A percentile compares a stretch with the other conserved stretches of the same genome.
Evolutionary conservation across 2,113 vertebrate genomes (phyloP).

Genomic region (Sapayoa aenigma): DNA sequence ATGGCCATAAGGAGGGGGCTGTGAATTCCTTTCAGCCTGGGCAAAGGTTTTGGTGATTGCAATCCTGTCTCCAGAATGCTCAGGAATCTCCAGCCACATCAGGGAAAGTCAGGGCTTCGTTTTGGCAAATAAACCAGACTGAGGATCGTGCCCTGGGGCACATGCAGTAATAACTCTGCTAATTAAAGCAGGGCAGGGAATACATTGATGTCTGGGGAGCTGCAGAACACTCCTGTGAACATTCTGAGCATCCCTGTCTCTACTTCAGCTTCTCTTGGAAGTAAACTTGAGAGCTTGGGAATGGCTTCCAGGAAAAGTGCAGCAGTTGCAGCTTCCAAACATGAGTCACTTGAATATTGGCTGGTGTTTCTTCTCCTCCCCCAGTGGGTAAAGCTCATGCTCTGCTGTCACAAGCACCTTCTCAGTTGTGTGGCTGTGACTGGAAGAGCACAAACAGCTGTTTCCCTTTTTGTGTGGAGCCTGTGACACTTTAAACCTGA

Average conservation of each 20-base stretch:
- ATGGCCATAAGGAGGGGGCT: not conserved
- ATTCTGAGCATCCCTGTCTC: fast-evolving
- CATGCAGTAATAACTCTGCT: not conserved
- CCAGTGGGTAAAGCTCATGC: not conserved
- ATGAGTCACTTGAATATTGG: not conserved
- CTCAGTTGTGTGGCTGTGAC: not conserved
- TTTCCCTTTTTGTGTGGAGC: not conserved
- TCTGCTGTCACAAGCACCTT: not conserved
- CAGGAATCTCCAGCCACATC: not conserved
- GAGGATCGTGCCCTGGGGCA: not conserved
- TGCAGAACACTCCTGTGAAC: not conserved
- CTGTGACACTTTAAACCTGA: not conserved
- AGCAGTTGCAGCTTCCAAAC: not conserved
- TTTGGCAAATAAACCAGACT: not conserved
- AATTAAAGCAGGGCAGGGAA: not conserved
- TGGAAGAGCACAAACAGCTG: not conserved
- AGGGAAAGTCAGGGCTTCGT: not conserved
- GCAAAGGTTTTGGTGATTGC: not conserved
- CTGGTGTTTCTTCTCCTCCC: not conserved
- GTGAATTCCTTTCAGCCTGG: not conserved
- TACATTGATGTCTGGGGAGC: not conserved
- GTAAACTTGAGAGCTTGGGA: not conserved
- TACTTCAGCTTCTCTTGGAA: not conserved
- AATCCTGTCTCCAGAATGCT: not conserved
- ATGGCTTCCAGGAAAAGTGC: not conserved